Base-by-base conservation (phyloP, 2,797 vertebrate genomes). In the Austrolebias charrua region DNA sequence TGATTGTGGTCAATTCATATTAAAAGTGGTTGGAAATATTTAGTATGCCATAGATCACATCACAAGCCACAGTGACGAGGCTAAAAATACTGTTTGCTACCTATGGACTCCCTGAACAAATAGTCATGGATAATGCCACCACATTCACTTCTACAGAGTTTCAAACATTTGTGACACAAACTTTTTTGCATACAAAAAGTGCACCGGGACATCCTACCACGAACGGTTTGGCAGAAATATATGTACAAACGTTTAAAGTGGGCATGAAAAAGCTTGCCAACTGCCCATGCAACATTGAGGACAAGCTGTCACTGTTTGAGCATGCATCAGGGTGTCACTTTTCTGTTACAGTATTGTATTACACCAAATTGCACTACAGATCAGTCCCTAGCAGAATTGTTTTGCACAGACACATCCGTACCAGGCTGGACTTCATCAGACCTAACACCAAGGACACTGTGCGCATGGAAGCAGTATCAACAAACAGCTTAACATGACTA, bases 21-120 rank as follows among this genome's bases (percentile, higher is more conserved):
- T 7, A 40, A 1, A 57, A 57, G 42, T 57, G 40, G 40, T 57
- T 57, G 19, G 55, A 57, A 12, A 20, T 44, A 1, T 57, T 44
- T 12, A 0, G 6, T 0, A 57, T 57, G 55, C 9, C 55, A 28
- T 14, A 57, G 7, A 57, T 57, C 2, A 53, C 51, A 51, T 20
- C 29, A 8, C 16, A 7, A n/a, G 16, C 16, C 3, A 45, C 44
- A 7, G 44, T 18, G 16, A 45, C 44, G 1, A 45, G 2, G 16
- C 5, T 45, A 11, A 35, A 10, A 29, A 53, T n/a, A 33, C 11
- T 38, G 31, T 53, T 53, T 53, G 9, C 51, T 11, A n/a, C n/a
- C n/a, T n/a, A 35, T 53, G 51, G n/a, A 12, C 50, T 52, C 5
- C 50, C 50, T 8, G 29, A 33, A 28, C 50, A n/a, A n/a, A n/a